These are phyloP conservation scores for Pinna nobilis DNA, from an alignment of 1,140 invertebrate genomes.

Conservation along the genomic window DNA sequence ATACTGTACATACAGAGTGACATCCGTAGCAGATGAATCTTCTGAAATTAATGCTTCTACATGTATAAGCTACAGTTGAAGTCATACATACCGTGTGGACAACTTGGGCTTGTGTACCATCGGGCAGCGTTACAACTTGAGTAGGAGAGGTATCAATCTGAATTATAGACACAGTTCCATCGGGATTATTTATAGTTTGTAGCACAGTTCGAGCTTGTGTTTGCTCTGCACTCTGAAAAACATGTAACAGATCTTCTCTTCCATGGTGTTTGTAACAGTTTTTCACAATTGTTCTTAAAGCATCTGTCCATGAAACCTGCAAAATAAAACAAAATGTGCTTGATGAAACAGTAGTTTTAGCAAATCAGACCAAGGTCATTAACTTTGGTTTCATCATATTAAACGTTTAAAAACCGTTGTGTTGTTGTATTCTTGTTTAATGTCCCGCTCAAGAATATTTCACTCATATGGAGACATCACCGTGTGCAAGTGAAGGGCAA, in stretches of 20 bases:
- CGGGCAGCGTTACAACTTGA: slow-evolving; percentile 91
- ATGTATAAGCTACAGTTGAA: too few relatives aligned
- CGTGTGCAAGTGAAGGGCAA: too few relatives aligned
- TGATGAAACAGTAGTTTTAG: too few relatives aligned
- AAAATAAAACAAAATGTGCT: neutral
- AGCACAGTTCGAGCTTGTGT: slow-evolving; percentile 81
- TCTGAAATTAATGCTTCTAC: too few relatives aligned
- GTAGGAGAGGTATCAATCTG: slow-evolving; percentile 93
- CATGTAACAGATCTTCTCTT: slow-evolving; percentile 94
- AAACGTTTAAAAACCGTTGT: too few relatives aligned
- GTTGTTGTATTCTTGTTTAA: too few relatives aligned
- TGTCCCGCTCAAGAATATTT: too few relatives aligned
- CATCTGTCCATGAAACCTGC: slow-evolving; percentile 98
- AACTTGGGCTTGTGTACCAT: slow-evolving; percentile 96
- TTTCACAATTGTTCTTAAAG: slow-evolving; percentile 95
- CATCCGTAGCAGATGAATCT: too few relatives aligned
- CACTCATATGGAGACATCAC: too few relatives aligned
- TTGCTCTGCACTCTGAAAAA: slow-evolving; percentile 80
- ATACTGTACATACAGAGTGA: neutral
- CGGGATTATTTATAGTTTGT: slow-evolving; percentile 96
- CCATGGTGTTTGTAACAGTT: slow-evolving; percentile 99
- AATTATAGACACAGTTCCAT: slow-evolving; percentile 96
- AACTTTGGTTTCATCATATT: too few relatives aligned
- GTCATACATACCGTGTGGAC: slow-evolving; percentile 88
- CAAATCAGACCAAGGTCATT: too few relatives aligned